phyloP scores from a whole-genome alignment of 1,140 invertebrate species.

The Megalopta genalis region DNA sequence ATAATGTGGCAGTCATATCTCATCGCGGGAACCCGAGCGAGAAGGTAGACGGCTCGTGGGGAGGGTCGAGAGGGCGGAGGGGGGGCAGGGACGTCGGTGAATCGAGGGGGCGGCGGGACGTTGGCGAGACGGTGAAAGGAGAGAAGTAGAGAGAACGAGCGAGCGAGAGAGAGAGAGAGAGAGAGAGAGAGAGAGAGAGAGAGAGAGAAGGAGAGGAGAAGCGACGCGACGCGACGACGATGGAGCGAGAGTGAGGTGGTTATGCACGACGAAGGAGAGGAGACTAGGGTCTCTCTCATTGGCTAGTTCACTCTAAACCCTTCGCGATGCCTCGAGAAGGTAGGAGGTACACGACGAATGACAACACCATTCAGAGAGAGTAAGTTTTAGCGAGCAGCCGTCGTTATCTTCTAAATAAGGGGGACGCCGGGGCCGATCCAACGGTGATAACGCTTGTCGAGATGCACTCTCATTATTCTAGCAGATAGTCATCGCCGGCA shows the following conservation, averaged over 20 bases:
- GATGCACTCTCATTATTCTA: constrained; percentile 66
- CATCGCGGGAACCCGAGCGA: constrained; percentile 62
- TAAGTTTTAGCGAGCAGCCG: constrained; percentile 64
- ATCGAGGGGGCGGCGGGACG: not conserved
- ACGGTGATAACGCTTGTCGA: constrained; percentile 64
- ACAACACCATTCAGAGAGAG: constrained; percentile 63
- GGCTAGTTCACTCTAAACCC: constrained; percentile 54
- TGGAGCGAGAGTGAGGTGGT: too few species aligned
- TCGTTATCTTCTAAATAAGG: constrained; percentile 68
- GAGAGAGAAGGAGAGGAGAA: not conserved
- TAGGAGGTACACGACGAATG: constrained; percentile 59
- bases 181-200: not conserved
- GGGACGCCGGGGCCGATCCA: constrained; percentile 51
- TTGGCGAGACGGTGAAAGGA: constrained; percentile 22
- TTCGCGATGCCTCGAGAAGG: constrained; percentile 35
- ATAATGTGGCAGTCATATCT: constrained; percentile 76
- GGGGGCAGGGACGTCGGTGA: not conserved
- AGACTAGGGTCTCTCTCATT: constrained; percentile 49
- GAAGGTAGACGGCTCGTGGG: constrained; percentile 14
- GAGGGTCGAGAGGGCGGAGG: too few species aligned
- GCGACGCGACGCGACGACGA: too few species aligned
- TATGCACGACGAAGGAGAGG: not conserved
- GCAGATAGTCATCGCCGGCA: constrained; percentile 57
- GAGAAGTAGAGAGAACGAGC: not conserved
- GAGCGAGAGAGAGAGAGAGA: not conserved